These are phyloP conservation scores for Panthera tigris DNA, from an alignment of 2,113 vertebrate species.

Conservation along the genomic window DNA sequence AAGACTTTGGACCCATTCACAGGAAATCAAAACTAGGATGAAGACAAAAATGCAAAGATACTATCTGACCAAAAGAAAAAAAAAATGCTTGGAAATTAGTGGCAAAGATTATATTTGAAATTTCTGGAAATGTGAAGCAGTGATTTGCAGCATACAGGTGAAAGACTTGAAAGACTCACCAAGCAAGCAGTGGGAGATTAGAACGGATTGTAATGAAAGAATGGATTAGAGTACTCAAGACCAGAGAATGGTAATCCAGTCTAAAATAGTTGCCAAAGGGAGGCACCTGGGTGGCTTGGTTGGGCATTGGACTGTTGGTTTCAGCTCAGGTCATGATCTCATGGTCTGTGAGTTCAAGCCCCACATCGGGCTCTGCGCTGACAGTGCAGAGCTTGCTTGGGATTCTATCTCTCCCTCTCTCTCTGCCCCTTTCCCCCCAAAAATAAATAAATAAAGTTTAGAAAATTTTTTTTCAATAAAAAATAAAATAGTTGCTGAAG, in stretches of 20 bases:
- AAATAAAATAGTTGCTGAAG: neutral
- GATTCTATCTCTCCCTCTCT: no score
- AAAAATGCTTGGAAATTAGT: neutral
- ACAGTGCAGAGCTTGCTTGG: no score
- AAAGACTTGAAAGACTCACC: neutral
- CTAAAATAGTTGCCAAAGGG: neutral
- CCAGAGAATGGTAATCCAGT: neutral
- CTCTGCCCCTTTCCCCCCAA: no score
- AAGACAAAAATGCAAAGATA: neutral
- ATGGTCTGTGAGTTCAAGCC: no score
- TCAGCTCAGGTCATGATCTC: no score
- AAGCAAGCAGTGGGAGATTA: neutral
- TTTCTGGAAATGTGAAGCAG: neutral
- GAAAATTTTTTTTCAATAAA: no score
- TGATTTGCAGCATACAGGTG: neutral
- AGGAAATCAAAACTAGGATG: neutral
- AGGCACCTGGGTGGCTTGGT: no score
- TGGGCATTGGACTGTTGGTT: no score
- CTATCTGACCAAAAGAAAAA: neutral
- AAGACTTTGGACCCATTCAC: neutral
- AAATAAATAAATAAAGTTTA: no score
- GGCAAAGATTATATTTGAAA: neutral
- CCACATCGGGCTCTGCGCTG: no score
- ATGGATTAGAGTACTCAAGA: neutral
- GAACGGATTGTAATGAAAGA: neutral